Base-by-base conservation (phyloP, 2,113 vertebrate species). In the Xenopus tropicalis region DNA sequence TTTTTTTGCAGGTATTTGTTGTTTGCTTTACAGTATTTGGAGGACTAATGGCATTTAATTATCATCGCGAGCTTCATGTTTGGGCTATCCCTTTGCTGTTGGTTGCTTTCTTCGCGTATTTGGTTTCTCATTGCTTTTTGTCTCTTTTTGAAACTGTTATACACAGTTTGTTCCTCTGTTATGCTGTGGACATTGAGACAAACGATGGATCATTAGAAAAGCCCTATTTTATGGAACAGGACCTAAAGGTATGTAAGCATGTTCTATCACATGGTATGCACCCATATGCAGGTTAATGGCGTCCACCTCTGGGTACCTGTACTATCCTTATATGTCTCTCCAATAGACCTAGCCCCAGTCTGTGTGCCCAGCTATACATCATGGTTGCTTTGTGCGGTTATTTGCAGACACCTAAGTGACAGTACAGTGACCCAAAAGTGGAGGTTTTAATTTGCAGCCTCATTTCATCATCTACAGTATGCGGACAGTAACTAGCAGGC, bases 41-140 rank as follows among this genome's bases (percentile, higher is more conserved):
- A 77, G 92, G 92, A 19, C 71, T 93, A 58, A 90, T 92, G 90
- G 88, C 87, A 5, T 93, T 93, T 78, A 92, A 92, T 83, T 92
- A 92, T 79, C 80, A 86, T 46, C 88, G 84, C 1, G 83, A 83
- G 0, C 25, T 93, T 44, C 89, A 90, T 23, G 79, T 86, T 44
- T 92, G 91, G 91, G 86, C 83, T 2, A 65, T 90, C 70, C 92
- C 91, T 16, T 78, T 93, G 37, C 77, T 92, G n/a, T 57, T 93
- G 52, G 82, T 85, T 44, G 82, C 84, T 24, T 87, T 90, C 81
- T 90, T 93, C 78, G 90, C 89, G 69, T 90, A 84, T 65, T 4
- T 90, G n/a, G 84, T 89, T 51, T 89, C 90, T 66, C 91, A 91
- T 23, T 83, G 84, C 79, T 90, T 92, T 79, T 79, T 92, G 72